phyloP scores from a whole-genome alignment of 2,888 invertebrate species.

The Ypsolopha sequella region DNA sequence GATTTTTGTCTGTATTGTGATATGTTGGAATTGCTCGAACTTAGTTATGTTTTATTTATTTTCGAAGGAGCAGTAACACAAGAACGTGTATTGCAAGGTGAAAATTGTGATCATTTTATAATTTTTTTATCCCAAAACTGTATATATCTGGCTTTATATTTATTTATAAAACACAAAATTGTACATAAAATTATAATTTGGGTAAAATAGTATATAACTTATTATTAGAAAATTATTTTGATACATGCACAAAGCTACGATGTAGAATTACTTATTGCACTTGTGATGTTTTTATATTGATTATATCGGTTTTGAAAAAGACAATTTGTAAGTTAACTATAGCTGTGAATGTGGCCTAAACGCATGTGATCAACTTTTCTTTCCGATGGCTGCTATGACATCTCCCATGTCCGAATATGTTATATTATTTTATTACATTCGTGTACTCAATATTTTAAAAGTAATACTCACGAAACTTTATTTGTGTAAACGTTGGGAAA shows the following conservation, averaged over 20 bases:
- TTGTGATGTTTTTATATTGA: not conserved
- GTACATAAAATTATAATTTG: conserved; percentile 5
- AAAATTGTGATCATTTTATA: not conserved
- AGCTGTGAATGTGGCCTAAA: not conserved
- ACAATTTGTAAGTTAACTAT: not conserved
- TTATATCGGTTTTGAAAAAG: conserved; percentile 3
- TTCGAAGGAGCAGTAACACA: not conserved
- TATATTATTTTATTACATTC: no score
- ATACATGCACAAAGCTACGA: not conserved
- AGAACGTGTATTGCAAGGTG: not conserved
- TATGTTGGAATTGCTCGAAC: not conserved
- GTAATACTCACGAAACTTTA: no score
- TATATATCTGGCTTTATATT: not conserved
- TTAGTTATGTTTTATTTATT: not conserved
- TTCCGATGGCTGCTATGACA: no score
- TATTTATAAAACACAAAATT: not conserved
- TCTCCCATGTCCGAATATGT: no score
- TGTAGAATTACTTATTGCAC: conserved; percentile 1
- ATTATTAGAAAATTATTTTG: conserved; percentile 8
- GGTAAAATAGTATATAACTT: conserved; percentile 12
- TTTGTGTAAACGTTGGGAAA: no score
- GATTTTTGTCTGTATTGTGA: not conserved
- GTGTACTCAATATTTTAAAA: no score
- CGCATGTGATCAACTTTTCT: not conserved
- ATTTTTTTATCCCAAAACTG: not conserved